A percentile compares a stretch with the other conserved stretches of the same genome.
Conservation (phyloP, 2,888 invertebrate genomes). For the Phlogophora meticulosa region DNA sequence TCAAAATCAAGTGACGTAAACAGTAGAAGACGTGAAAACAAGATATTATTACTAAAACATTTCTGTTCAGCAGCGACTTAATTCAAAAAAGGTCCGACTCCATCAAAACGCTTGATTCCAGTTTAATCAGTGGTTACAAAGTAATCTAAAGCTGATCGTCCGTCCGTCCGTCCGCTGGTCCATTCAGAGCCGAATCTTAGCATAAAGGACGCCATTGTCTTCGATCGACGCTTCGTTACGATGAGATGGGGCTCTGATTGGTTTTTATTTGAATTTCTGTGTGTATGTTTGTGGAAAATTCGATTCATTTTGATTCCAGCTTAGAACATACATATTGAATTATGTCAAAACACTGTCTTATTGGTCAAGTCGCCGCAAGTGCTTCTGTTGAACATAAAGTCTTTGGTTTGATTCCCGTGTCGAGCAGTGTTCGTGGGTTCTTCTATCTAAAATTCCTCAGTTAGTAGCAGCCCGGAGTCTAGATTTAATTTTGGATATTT, state of each 20-base stretch:
- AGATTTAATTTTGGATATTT: too few species aligned
- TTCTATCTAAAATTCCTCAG: too few species aligned
- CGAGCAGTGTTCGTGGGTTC: too few species aligned
- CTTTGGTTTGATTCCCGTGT: too few species aligned
- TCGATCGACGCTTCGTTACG: slow-evolving; percentile 56
- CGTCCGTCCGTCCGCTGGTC: slow-evolving; percentile 64
- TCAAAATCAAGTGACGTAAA: too few species aligned
- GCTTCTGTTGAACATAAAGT: too few species aligned
- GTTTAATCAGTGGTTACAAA: slow-evolving; percentile 73
- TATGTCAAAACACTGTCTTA: too few species aligned
- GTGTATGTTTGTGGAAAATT: slow-evolving; percentile 32
- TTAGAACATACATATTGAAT: too few species aligned
- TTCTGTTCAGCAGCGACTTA: slow-evolving; percentile 23
- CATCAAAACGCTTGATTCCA: slow-evolving; percentile 51
- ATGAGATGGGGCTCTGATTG: slow-evolving; percentile 54
- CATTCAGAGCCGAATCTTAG: slow-evolving; percentile 68
- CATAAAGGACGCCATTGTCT: slow-evolving; percentile 69
- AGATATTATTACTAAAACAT: too few species aligned
- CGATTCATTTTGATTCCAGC: background rate
- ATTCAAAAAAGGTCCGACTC: slow-evolving; percentile 44
- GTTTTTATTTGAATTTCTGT: slow-evolving; percentile 60
- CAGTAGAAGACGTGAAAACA: too few species aligned
- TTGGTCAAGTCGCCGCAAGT: too few species aligned
- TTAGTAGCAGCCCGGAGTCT: too few species aligned
- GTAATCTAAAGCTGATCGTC: slow-evolving; percentile 74